Conservation (phyloP, 2,113 vertebrate genomes). For the Terrapene triunguis region DNA sequence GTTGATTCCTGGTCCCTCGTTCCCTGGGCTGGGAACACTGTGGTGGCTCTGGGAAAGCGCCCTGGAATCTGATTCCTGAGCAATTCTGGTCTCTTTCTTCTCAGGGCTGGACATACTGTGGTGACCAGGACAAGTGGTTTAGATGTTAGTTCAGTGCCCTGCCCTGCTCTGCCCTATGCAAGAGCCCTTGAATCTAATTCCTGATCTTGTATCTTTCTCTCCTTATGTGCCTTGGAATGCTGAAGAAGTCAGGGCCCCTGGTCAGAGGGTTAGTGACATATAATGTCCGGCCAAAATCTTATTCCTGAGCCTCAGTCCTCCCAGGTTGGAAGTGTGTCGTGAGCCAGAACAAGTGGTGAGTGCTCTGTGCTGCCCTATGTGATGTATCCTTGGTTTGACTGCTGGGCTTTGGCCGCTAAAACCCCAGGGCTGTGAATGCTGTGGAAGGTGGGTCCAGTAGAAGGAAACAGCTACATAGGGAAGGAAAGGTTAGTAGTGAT, state of each 20-base stretch:
- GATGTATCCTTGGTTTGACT: neutral
- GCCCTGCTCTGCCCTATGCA: neutral
- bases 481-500: neutral
- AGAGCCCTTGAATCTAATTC: neutral
- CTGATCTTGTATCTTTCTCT: neutral
- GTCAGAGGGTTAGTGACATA: neutral
- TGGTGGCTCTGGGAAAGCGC: neutral
- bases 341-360: neutral
- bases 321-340: neutral
- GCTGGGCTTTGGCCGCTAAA: neutral
- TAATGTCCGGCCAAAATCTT: neutral
- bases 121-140: neutral
- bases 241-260: neutral
- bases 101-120: neutral
- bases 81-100: neutral
- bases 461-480: neutral
- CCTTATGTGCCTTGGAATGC: neutral
- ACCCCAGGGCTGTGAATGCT: neutral
- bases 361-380: neutral
- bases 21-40: neutral
- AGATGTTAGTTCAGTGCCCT: neutral
- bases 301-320: neutral
- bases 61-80: neutral
- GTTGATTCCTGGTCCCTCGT: neutral
- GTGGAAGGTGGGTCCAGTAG: neutral